phyloP scores from a whole-genome alignment of 2,113 vertebrate species.

The Pantherophis guttatus region DNA sequence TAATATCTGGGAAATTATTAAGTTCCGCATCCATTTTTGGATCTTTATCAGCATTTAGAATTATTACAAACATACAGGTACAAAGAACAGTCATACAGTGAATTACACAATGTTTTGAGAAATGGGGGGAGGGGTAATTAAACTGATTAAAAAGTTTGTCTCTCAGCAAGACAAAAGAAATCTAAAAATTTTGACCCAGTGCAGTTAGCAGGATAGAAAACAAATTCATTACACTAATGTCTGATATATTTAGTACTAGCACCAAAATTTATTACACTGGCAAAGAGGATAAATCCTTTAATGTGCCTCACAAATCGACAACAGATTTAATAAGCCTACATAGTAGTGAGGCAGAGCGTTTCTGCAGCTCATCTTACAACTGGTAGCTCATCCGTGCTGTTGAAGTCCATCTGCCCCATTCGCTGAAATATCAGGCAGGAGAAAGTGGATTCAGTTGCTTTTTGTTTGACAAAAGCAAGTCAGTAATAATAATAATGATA shows the following conservation, averaged over 20 bases:
- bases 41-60: background rate
- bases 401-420: background rate
- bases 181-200: background rate
- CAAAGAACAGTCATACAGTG: background rate
- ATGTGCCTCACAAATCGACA: background rate
- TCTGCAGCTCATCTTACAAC: background rate
- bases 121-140: too few relatives aligned
- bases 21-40: background rate
- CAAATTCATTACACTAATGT: background rate
- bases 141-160: background rate
- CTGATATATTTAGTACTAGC: background rate
- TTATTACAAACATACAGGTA: background rate
- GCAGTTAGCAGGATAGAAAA: background rate
- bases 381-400: background rate
- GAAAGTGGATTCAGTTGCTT: background rate
- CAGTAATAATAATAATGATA: background rate
- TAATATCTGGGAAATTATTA: background rate
- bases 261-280: slow-evolving; percentile 4
- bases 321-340: background rate
- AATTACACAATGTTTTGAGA: background rate
- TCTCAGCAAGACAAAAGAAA: background rate
- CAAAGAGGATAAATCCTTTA: background rate
- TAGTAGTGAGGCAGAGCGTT: background rate
- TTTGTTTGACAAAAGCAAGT: background rate
- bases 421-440: background rate